Conservation (phyloP, 2,113 vertebrate genomes). For the Lophotis ruficrista region DNA sequence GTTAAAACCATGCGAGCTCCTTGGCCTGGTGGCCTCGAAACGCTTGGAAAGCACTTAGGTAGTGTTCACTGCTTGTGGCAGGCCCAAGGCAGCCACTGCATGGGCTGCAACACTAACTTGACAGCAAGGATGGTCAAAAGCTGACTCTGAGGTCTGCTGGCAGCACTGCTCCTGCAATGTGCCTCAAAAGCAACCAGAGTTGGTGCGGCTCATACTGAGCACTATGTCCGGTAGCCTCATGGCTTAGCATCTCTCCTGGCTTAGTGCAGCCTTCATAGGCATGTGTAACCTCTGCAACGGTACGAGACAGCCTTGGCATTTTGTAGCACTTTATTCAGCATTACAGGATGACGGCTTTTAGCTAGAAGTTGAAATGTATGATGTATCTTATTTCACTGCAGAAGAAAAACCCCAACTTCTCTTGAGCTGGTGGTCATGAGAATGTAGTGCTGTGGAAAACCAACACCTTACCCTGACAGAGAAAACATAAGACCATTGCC, state of each 20-base stretch:
- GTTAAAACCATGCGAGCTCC: background rate
- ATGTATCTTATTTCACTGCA: background rate
- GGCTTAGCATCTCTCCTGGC: background rate
- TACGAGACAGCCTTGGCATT: background rate
- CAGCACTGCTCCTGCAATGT: background rate
- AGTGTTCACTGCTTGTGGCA: no score
- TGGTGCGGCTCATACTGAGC: background rate
- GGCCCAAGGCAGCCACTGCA: background rate
- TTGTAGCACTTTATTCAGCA: background rate
- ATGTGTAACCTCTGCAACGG: background rate
- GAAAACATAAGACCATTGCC: rapidly evolving
- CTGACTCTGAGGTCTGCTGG: background rate
- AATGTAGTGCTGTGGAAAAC: background rate
- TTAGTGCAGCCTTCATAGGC: background rate
- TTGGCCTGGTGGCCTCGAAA: rapidly evolving
- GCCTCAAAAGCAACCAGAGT: background rate
- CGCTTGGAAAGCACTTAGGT: background rate
- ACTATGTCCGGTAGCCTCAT: rapidly evolving
- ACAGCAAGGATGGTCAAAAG: background rate
- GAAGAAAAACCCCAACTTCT: background rate
- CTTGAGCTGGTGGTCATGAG: background rate
- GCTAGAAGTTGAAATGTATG: background rate
- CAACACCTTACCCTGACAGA: background rate
- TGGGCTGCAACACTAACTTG: background rate
- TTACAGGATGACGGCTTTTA: background rate